These are phyloP conservation scores for Corythornis vintsioides DNA, from an alignment of 2,113 vertebrate genomes.

Conservation along the genomic window DNA sequence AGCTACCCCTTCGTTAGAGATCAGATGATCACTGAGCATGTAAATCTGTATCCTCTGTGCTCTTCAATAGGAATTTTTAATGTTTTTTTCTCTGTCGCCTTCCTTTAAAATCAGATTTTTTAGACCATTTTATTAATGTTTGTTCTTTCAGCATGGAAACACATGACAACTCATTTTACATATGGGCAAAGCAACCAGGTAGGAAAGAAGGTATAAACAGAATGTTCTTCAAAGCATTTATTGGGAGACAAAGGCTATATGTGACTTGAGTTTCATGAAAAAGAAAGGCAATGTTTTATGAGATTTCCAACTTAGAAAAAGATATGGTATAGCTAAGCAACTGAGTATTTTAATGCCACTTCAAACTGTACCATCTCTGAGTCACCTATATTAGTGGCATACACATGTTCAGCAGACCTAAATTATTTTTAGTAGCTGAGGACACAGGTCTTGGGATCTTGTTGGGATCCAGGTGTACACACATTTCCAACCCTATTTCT, in stretches of 20 bases:
- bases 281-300: neutral
- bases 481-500: rapidly evolving
- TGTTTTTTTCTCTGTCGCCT: neutral
- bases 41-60: rapidly evolving
- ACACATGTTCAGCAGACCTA: neutral
- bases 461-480: rapidly evolving
- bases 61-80: neutral
- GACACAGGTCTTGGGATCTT: no score
- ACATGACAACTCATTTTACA: neutral
- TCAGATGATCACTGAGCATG: no score
- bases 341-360: neutral
- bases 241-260: neutral
- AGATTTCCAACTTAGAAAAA: neutral
- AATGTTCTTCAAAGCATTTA: neutral
- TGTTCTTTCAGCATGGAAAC: neutral
- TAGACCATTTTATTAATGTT: neutral
- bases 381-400: neutral
- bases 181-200: neutral
- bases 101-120: neutral
- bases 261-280: neutral
- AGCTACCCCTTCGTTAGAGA: neutral
- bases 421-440: neutral
- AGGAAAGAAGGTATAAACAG: neutral
- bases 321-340: neutral
- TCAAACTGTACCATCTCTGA: neutral